A percentile compares a stretch with the other conserved stretches of the same genome.
phyloP scores from a whole-genome alignment of 2,797 vertebrate species.

The Calcarius lapponicus region DNA sequence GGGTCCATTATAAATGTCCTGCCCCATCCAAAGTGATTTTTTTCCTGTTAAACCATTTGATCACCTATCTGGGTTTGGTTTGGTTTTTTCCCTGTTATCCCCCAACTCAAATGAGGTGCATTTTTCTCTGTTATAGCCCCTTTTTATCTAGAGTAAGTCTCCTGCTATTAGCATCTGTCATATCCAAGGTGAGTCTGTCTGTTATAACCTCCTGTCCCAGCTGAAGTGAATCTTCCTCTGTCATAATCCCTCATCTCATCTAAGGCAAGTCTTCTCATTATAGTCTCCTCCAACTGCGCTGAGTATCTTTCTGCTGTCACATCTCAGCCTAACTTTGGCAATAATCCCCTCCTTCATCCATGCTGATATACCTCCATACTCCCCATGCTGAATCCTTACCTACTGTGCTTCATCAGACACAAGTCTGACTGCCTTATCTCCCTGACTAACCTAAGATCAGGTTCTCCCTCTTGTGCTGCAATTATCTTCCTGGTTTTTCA shows the following conservation, averaged over 20 bases:
- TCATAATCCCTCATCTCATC: conserved; percentile 58
- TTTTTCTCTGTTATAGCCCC: conserved; percentile 36
- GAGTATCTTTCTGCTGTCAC: conserved; percentile 47
- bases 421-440: background rate
- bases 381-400: background rate
- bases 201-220: conserved; percentile 52
- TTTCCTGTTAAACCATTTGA: conserved; percentile 2
- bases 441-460: background rate
- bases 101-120: conserved; percentile 2
- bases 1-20: background rate
- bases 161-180: conserved; percentile 65
- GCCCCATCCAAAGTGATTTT: background rate
- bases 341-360: background rate
- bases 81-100: background rate
- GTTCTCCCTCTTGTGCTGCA: background rate
- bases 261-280: conserved; percentile 39
- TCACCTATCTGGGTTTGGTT: background rate
- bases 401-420: background rate
- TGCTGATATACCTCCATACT: background rate
- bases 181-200: conserved; percentile 56
- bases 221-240: conserved; percentile 61
- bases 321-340: conserved; percentile 12
- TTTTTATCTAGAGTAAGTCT: conserved; percentile 19
- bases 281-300: conserved; percentile 31
- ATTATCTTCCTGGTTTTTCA: background rate